Conservation (phyloP, 1,140 invertebrate species). For the Ceratosolen solmsi region DNA sequence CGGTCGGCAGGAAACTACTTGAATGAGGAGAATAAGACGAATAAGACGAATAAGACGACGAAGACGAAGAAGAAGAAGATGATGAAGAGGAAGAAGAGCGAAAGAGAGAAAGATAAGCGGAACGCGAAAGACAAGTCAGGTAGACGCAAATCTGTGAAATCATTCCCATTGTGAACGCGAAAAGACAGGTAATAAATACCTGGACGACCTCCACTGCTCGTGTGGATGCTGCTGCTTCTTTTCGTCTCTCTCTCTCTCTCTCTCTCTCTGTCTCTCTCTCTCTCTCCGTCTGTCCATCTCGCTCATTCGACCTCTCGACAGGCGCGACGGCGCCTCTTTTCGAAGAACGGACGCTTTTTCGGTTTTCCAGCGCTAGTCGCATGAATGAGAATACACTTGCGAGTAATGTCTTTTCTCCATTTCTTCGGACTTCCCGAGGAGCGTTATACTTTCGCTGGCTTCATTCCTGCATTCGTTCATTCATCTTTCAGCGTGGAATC, state of each 20-base stretch:
- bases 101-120: slow-evolving; percentile 24
- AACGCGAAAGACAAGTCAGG: slow-evolving; percentile 49
- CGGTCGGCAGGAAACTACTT: not conserved
- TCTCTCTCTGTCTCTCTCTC: not conserved
- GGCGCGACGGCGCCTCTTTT: slow-evolving; percentile 39
- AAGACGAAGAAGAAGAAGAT: no score
- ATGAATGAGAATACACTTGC: not conserved
- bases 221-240: slow-evolving; percentile 12
- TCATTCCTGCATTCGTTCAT: not conserved
- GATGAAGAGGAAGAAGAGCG: not conserved
- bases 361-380: slow-evolving; percentile 18
- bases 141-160: slow-evolving; percentile 58
- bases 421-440: not conserved
- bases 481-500: slow-evolving; percentile 21
- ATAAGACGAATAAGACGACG: no score
- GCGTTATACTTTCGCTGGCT: slow-evolving; percentile 6
- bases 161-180: slow-evolving; percentile 51
- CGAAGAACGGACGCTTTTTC: slow-evolving; percentile 32
- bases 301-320: not conserved
- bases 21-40: no score
- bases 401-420: not conserved
- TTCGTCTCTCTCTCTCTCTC: not conserved
- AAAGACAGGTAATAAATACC: slow-evolving; percentile 56
- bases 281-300: not conserved
- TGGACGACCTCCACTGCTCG: slow-evolving; percentile 9